Evolutionary conservation across 2,113 vertebrate species (phyloP).

Genomic region (Bujurquina vittata): DNA sequence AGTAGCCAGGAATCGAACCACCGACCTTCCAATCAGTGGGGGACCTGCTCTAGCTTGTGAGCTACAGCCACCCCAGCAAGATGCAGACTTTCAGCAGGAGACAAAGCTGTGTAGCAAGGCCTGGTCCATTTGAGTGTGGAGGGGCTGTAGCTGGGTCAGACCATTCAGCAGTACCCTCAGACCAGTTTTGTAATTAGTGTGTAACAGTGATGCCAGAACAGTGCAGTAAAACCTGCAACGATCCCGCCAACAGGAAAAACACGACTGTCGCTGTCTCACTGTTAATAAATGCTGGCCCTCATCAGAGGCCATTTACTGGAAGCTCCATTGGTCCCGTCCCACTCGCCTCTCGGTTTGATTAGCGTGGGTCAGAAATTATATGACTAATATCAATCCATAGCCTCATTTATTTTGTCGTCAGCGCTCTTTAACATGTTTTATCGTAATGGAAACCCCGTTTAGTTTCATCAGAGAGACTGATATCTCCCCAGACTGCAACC

Average conservation of each 20-base stretch:
- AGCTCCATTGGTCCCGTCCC: not conserved
- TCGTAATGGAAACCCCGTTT: constrained; percentile 7
- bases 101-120: too few relatives aligned
- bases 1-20: too few relatives aligned
- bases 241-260: not conserved
- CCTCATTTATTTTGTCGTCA: constrained; percentile 15
- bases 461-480: constrained; percentile 34
- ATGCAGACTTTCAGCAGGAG: too few relatives aligned
- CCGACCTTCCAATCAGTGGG: too few relatives aligned
- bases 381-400: constrained; percentile 25
- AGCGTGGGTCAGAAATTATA: not conserved
- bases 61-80: too few relatives aligned
- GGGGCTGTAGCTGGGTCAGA: too few relatives aligned
- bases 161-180: too few relatives aligned
- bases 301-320: not conserved
- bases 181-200: not conserved
- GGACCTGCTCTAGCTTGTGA: too few relatives aligned
- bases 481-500: constrained; percentile 22
- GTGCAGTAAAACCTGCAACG: not conserved
- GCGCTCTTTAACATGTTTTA: not conserved
- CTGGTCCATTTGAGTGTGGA: too few relatives aligned
- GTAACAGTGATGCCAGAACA: not conserved
- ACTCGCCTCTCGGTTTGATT: not conserved
- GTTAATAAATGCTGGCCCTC: not conserved
- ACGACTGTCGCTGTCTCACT: not conserved